A percentile compares a stretch with the other conserved stretches of the same genome.
Conservation (phyloP, 2,888 invertebrate species). For the Papilio protenor region DNA sequence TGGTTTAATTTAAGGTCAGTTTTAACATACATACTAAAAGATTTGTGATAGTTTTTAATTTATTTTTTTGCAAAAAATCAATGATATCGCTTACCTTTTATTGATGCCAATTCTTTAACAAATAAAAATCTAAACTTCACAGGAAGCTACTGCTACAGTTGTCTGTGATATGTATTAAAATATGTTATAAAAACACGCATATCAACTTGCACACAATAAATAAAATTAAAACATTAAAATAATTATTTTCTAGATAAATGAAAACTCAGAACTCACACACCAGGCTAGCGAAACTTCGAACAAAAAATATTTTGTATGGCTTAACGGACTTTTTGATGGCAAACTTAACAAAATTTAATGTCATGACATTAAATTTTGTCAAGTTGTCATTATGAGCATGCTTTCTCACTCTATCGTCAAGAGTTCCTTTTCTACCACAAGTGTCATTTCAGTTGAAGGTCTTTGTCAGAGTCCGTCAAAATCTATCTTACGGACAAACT, state of each 20-base stretch:
- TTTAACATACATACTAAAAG: neutral
- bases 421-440: too few species aligned
- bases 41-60: neutral
- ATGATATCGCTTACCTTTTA: constrained; percentile 33
- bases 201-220: constrained; percentile 34
- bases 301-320: too few species aligned
- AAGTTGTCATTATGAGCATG: too few species aligned
- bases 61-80: neutral
- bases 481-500: too few species aligned
- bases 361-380: too few species aligned
- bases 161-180: constrained; percentile 1
- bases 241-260: constrained; percentile 33
- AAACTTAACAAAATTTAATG: too few species aligned
- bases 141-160: neutral
- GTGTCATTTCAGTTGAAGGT: too few species aligned
- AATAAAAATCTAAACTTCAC: constrained; percentile 26
- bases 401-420: too few species aligned
- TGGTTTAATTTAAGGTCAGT: neutral
- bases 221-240: constrained; percentile 30
- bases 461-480: too few species aligned
- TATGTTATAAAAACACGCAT: constrained; percentile 30
- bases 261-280: constrained; percentile 40
- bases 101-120: constrained; percentile 14
- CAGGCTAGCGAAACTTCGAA: too few species aligned
- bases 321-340: too few species aligned